Evolutionary conservation across 1,140 invertebrate species (phyloP), one percentile per base, ranked within the genome.

Genomic region (Dendroctonus valens): DNA sequence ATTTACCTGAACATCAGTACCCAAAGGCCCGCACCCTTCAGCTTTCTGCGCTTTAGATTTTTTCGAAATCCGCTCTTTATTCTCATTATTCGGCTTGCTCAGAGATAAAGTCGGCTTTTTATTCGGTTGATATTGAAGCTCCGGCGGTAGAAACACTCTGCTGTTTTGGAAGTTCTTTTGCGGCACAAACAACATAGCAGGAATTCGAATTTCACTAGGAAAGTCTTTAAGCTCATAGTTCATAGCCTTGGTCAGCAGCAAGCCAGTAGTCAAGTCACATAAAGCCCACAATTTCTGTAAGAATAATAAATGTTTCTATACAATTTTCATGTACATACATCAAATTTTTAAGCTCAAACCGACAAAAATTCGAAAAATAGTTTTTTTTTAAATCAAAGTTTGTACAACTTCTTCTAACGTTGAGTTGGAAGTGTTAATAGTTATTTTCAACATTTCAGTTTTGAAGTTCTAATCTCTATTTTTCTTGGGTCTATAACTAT

Each of bases 211-310:
- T 74, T 95, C 92, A 8, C 88, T 85, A 2, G 91, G 90, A 76
- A 92, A 91, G 74, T 96, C 92, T 77, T 93, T 93, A 79, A 94
- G 82, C 72, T 95, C 92, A 77, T 93, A 94, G 77, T 87, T 93
- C 37, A 86, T 87, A n/a, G 92, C 89, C 73, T 92, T 92, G 12
- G 90, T 85, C 78, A 92, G 85, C 71, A 98, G 89, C 65, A 98
- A 83, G 65, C 92, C 90, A 81, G 96, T 89, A 6, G 94, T 92
- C 59, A 98, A 82, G 83, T 98, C 96, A 83, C 95, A 97, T 54
- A 96, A 88, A 48, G 94, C 91, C 90, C 94, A 98, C 73, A 99
- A 81, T 92, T 96, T 97, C 92, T 97, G 78, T 6, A 83, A 79
- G 62, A 44, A 38, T 67, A 61, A 68, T 61, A 65, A 39, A 26